Percentiles rank a stretch among this genome's conserved stretches.
phyloP scores from a whole-genome alignment of 2,888 invertebrate genomes.

The Creontiades dilutus region DNA sequence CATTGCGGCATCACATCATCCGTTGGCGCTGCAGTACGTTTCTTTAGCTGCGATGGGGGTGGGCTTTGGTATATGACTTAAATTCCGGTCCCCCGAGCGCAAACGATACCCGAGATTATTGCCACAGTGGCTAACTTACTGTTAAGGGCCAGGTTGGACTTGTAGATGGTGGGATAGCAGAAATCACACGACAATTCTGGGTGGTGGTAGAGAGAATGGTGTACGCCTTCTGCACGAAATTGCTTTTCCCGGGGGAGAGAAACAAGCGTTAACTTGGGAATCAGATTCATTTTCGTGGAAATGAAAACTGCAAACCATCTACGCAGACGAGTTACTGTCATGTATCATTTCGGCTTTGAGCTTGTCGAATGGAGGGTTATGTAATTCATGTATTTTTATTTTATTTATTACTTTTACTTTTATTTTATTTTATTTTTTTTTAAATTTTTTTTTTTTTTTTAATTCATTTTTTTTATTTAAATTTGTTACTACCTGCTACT shows the following conservation, averaged over 20 bases:
- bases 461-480: no score
- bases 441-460: no score
- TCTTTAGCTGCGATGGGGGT: background rate
- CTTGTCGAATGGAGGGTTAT: no score
- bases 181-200: background rate
- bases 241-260: background rate
- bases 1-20: constrained; percentile 23
- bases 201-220: background rate
- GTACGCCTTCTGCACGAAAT: background rate
- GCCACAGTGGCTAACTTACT: constrained; percentile 22
- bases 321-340: no score
- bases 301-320: background rate
- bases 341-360: no score
- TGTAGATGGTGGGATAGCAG: background rate
- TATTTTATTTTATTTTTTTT: no score
- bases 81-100: constrained; percentile 1
- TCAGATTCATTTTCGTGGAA: background rate
- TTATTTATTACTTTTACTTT: no score
- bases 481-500: no score
- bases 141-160: background rate
- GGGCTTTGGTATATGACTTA: constrained; percentile 25
- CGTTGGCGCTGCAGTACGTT: background rate
- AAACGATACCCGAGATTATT: constrained; percentile 32
- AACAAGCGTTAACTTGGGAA: background rate
- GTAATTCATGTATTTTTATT: no score